These are phyloP conservation scores for Meteorus cinctellus DNA, from an alignment of 2,888 invertebrate genomes.

Conservation along the genomic window DNA sequence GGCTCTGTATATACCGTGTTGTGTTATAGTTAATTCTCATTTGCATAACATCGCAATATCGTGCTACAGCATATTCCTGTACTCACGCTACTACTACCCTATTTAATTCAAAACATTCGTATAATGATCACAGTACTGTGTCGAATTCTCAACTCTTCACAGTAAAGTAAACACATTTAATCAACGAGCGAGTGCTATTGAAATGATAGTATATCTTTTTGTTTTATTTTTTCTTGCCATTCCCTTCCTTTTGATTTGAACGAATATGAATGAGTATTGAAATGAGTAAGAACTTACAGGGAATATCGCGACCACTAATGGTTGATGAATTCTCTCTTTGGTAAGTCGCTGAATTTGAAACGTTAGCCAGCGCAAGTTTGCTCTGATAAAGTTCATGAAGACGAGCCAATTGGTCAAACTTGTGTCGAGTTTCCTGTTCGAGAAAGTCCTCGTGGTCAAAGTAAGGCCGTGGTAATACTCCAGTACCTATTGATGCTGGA, in stretches of 20 bases:
- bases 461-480: conserved; percentile 69
- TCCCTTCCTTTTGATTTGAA: neutral
- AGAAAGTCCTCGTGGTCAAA: conserved; percentile 74
- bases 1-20: conserved; percentile 23
- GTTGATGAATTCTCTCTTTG: conserved; percentile 73
- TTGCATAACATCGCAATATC: conserved; percentile 44
- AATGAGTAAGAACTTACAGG: conserved; percentile 63
- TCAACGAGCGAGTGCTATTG: neutral
- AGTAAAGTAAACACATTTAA: neutral
- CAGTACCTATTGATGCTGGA: conserved; percentile 63
- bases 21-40: conserved; percentile 26
- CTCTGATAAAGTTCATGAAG: conserved; percentile 88
- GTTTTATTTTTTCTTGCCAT: neutral
- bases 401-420: conserved; percentile 87
- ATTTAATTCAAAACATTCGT: conserved; percentile 33
- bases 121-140: conserved; percentile 6
- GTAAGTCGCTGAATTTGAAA: conserved; percentile 79
- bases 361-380: conserved; percentile 84
- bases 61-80: conserved; percentile 31
- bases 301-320: conserved; percentile 66
- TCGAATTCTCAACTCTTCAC: conserved; percentile 13
- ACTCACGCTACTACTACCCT: conserved; percentile 28
- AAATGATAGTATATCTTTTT: neutral
- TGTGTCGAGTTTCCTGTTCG: conserved; percentile 74
- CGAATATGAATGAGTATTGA: neutral